These are phyloP conservation scores for Watsonalla binaria DNA, from an alignment of 2,888 invertebrate genomes.

Conservation along the genomic window DNA sequence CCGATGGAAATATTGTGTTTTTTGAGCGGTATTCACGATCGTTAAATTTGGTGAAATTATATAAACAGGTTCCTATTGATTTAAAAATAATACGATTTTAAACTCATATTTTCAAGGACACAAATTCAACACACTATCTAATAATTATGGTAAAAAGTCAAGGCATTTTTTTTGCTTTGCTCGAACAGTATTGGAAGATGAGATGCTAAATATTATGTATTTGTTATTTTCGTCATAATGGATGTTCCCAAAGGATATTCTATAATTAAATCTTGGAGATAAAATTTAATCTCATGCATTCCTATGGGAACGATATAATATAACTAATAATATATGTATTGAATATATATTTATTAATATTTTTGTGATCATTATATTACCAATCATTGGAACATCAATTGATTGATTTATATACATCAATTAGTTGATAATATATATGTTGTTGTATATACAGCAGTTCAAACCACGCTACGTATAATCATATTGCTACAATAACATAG, in stretches of 20 bases:
- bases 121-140: background rate
- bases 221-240: background rate
- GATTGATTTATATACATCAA: slow-evolving; percentile 7
- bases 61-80: too few species aligned
- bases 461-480: slow-evolving; percentile 33
- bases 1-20: too few species aligned
- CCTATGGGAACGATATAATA: too few species aligned
- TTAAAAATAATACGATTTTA: too few species aligned
- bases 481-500: slow-evolving; percentile 10
- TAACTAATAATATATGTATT: too few species aligned
- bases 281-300: too few species aligned
- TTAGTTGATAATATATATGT: slow-evolving; percentile 13
- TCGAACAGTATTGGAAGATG: background rate
- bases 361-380: slow-evolving; percentile 4
- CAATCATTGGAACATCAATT: background rate
- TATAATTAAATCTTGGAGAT: too few species aligned
- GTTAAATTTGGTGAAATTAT: too few species aligned
- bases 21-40: too few species aligned
- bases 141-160: background rate
- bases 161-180: background rate
- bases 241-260: background rate
- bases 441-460: slow-evolving; percentile 22
- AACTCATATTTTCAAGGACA: background rate
- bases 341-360: too few species aligned
- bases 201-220: background rate